Base-by-base conservation (phyloP, 2,797 vertebrate species). In the Gymnopithys bicolor region DNA sequence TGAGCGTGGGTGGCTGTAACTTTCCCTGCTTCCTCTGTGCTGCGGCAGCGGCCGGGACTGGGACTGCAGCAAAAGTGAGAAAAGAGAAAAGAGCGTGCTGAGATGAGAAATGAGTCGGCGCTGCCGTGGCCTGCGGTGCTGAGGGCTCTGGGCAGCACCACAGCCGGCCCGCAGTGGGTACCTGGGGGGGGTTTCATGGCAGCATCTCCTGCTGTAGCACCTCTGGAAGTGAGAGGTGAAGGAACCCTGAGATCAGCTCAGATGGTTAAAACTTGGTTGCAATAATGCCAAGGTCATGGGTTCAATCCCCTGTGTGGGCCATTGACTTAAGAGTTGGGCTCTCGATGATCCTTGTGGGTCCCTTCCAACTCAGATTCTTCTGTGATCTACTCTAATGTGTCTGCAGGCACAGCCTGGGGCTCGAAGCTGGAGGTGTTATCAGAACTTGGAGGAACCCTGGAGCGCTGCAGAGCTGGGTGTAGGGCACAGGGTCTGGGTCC, bases 51-150 rank as follows among this genome's bases (percentile, higher is more conserved):
- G 91, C 88, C 88, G 91, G 82, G 1, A 1, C 85, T 81, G 87
- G 28, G 85, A 79, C 76, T 91, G 93, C 90, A 97, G 93, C 95
- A 96, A 97, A 97, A 97, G 96, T 97, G 96, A 96, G 91, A 97
- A 96, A 90, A 90, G 86, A 90, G 84, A 91, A 78, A 83, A 80
- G 90, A 82, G 69, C 4, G 3, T 32, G 16, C 59, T 13, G 64
- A 91, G 68, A 75, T 0, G 71, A 96, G 96, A 97, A 97, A 97
- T 97, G 96, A 97, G 79, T 96, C 14, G 70, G 12, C 0, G 3
- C 58, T 91, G 85, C 93, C 67, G 70, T 55, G 6, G 19, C 85
- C 86, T 3, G 10, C 1, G 0, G 43, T 56, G 73, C 70, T 1
- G 3, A 81, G 49, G 74, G 78, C 81, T 92, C 62, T 2, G 0